phyloP scores from a whole-genome alignment of 2,888 invertebrate genomes.

The Phyllotreta cruciferae region DNA sequence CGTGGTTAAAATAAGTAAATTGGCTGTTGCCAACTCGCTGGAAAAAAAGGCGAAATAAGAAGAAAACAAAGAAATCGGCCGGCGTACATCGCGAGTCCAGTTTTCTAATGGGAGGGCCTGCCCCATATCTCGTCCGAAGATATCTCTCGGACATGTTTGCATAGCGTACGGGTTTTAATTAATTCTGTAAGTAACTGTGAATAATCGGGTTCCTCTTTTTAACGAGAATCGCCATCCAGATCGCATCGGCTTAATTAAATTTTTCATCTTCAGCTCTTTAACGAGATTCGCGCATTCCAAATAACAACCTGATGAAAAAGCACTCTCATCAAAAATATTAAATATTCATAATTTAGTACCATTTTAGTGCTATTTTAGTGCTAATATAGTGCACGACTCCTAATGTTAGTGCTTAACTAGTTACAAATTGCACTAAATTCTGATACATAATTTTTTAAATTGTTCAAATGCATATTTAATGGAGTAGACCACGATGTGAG shows the following conservation, averaged over 20 bases:
- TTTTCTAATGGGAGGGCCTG: conserved; percentile 38
- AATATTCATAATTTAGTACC: no score
- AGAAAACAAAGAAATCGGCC: conserved; percentile 24
- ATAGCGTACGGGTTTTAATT: conserved; percentile 37
- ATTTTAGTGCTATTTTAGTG: no score
- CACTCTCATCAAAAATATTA: no score
- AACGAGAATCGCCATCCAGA: conserved; percentile 28
- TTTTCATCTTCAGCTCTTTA: background rate
- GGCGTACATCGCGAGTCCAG: conserved; percentile 29
- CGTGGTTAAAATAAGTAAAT: no score
- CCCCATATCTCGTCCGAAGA: conserved; percentile 31
- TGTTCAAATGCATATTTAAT: no score
- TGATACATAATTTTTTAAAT: no score
- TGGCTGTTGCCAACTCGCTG: background rate
- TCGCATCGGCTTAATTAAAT: conserved; percentile 12
- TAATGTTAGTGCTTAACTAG: no score
- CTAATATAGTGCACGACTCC: no score
- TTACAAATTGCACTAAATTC: no score
- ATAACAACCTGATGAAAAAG: no score
- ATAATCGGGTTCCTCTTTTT: conserved; percentile 33
- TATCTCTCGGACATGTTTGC: conserved; percentile 38
- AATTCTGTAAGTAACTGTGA: conserved; percentile 39
- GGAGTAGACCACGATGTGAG: no score
- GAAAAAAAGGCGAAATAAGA: conserved; percentile 10
- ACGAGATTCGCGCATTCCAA: no score